phyloP scores from a whole-genome alignment of 92 coral and sea anemone genomes.

The Parazoanthus atlanticus region DNA sequence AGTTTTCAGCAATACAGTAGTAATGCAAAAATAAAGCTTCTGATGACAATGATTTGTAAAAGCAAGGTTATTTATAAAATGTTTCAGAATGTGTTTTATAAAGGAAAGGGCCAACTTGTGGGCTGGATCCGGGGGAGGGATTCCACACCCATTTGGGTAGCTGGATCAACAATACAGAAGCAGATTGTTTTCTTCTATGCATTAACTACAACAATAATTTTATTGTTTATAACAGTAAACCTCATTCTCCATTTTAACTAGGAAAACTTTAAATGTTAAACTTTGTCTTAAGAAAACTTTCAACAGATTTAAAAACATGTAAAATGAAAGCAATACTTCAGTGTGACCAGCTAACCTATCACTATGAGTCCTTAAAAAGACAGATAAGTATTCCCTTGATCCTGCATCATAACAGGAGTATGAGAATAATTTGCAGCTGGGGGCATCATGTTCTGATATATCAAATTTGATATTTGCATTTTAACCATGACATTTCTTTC shows the following conservation, averaged over 20 bases:
- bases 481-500: slow-evolving; percentile 48
- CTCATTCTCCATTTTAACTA: slow-evolving; percentile 15
- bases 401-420: slow-evolving; percentile 41
- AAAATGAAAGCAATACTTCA: slow-evolving; percentile 35
- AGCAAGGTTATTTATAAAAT: slow-evolving; percentile 12
- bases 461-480: slow-evolving; percentile 59
- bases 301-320: slow-evolving; percentile 15
- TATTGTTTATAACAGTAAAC: slow-evolving; percentile 31
- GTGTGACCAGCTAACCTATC: slow-evolving; percentile 11
- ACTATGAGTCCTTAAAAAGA: slow-evolving; percentile 22
- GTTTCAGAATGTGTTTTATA: slow-evolving; percentile 3
- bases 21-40: slow-evolving; percentile 16
- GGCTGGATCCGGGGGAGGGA: slow-evolving; percentile 1
- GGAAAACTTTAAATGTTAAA: slow-evolving; percentile 1
- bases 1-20: slow-evolving; percentile 11
- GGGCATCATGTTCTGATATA: slow-evolving; percentile 54
- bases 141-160: not conserved
- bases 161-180: slow-evolving; percentile 19
- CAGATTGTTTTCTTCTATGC: slow-evolving; percentile 17
- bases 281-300: slow-evolving; percentile 3
- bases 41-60: slow-evolving; percentile 11
- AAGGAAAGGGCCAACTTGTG: not conserved
- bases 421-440: slow-evolving; percentile 33
- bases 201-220: slow-evolving; percentile 5
- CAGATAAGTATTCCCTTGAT: slow-evolving; percentile 35